phyloP scores from a whole-genome alignment of 2,113 vertebrate genomes.

The Collichthys lucidus region DNA sequence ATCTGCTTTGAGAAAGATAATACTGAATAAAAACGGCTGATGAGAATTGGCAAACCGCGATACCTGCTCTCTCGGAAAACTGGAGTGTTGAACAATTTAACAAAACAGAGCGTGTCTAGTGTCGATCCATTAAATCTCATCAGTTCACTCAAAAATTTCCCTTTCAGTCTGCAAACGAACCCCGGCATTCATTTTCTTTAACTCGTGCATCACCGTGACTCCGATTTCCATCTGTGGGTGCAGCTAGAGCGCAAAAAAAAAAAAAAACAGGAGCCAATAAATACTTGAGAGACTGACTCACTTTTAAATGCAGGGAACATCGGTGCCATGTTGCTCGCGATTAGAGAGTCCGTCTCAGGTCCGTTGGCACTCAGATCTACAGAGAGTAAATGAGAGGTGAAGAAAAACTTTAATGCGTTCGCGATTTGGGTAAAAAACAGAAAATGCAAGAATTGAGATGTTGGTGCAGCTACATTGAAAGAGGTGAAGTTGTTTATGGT shows the following conservation, averaged over 20 bases:
- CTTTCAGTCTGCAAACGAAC: neutral
- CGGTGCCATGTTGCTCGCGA: conserved; percentile 84
- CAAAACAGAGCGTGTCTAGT: conserved; percentile 17
- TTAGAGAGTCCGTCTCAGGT: conserved; percentile 73
- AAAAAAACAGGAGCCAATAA: neutral
- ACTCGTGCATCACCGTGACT: neutral
- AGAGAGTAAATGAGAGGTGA: conserved; percentile 23
- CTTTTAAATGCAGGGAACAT: conserved; percentile 84
- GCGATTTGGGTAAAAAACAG: conserved; percentile 3
- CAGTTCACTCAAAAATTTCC: neutral
- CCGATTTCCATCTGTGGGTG: neutral
- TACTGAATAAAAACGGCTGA: conserved; percentile 30
- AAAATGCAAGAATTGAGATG: neutral
- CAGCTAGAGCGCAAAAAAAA: neutral
- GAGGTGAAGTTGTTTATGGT: no score
- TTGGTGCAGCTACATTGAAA: neutral
- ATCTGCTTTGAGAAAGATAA: conserved; percentile 11
- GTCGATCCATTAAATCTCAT: neutral
- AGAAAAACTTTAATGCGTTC: neutral
- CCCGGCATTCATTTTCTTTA: neutral
- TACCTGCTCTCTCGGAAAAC: conserved; percentile 34
- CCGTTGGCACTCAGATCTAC: conserved; percentile 68
- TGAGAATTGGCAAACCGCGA: conserved; percentile 1
- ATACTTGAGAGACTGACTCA: conserved; percentile 43
- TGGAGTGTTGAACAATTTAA: neutral